Conservation (phyloP, 2,113 vertebrate genomes). For the Zosterops japonicus region DNA sequence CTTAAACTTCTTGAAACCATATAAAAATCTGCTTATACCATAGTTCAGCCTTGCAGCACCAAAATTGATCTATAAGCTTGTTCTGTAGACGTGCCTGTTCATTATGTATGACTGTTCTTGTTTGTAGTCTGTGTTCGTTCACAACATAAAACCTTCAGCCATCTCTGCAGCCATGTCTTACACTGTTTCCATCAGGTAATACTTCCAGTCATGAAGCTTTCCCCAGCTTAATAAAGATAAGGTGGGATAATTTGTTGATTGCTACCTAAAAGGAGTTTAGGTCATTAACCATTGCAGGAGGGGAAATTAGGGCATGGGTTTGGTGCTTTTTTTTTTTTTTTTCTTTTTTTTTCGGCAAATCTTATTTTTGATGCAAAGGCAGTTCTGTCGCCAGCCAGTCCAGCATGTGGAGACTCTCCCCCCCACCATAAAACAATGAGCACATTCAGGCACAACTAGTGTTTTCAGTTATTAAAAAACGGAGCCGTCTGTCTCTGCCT, state of each 20-base stretch:
- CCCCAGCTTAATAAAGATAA: neutral
- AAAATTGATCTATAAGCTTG: neutral
- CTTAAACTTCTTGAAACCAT: neutral
- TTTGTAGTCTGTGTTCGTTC: neutral
- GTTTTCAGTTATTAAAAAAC: slow-evolving; percentile 86
- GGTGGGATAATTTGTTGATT: slow-evolving; percentile 29
- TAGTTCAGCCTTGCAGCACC: neutral
- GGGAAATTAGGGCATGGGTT: slow-evolving; percentile 2
- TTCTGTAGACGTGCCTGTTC: neutral
- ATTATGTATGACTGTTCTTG: neutral
- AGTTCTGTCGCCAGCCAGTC: slow-evolving; percentile 80
- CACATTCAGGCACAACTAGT: slow-evolving; percentile 82
- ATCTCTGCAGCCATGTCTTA: neutral
- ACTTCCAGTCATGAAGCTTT: neutral
- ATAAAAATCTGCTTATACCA: neutral
- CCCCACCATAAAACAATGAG: slow-evolving; percentile 77
- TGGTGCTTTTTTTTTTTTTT: neutral
- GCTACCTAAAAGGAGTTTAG: slow-evolving; percentile 54
- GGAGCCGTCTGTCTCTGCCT: slow-evolving; percentile 83
- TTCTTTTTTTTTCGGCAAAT: neutral
- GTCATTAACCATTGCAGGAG: slow-evolving; percentile 28
- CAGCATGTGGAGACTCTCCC: slow-evolving; percentile 68
- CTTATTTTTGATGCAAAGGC: slow-evolving; percentile 75
- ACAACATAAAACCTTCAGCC: neutral
- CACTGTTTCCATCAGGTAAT: neutral